These are phyloP conservation scores for Anadara kagoshimensis DNA, from an alignment of 1,140 invertebrate species.

Conservation along the genomic window DNA sequence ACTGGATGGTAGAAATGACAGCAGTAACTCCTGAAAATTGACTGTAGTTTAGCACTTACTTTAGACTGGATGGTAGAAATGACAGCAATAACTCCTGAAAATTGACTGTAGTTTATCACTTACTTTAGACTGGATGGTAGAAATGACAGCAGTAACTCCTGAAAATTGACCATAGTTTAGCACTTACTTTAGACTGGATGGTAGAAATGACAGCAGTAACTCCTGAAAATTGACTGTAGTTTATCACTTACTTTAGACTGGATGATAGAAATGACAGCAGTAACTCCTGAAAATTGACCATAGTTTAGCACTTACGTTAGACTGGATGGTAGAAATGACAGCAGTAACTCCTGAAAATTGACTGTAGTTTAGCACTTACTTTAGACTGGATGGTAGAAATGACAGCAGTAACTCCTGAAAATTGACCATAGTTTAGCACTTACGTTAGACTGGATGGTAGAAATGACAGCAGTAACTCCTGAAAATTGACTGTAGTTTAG, in stretches of 20 bases:
- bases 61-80: slow-evolving; percentile 42
- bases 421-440: too few relatives aligned
- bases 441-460: too few relatives aligned
- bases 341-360: too few relatives aligned
- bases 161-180: slow-evolving; percentile 67
- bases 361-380: too few relatives aligned
- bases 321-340: neutral
- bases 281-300: slow-evolving; percentile 66
- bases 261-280: slow-evolving; percentile 69
- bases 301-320: slow-evolving; percentile 43
- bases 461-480: neutral
- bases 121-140: slow-evolving; percentile 67
- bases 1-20: slow-evolving; percentile 67
- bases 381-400: too few relatives aligned
- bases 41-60: slow-evolving; percentile 68
- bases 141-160: slow-evolving; percentile 67
- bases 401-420: too few relatives aligned
- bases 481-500: too few relatives aligned
- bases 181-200: slow-evolving; percentile 61
- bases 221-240: neutral
- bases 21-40: slow-evolving; percentile 67
- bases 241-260: slow-evolving; percentile 59
- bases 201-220: neutral
- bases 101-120: slow-evolving; percentile 13
- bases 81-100: neutral